Base-by-base conservation (phyloP, 2,113 vertebrate species). In the Cairina moschata region DNA sequence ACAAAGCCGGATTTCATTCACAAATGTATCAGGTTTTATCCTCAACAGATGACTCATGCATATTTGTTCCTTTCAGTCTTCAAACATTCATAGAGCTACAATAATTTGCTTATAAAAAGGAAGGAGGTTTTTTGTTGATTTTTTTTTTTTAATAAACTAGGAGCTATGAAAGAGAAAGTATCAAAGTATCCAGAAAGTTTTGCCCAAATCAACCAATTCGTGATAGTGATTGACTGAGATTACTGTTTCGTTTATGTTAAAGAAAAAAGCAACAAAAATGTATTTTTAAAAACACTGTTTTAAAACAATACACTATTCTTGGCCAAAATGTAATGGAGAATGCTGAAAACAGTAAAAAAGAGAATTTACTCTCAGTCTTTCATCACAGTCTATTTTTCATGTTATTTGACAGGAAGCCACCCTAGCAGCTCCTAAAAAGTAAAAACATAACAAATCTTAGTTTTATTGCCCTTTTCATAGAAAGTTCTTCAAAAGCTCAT, bases 1-100 rank as follows among this genome's bases (percentile, higher is more conserved):
- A 36, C 63, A 80, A 88, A 87, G 75, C 54, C 12, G 14, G 28
- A 90, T 90, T 93, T 76, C 79, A 93, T 95, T 96, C 85, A 96
- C 72, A 94, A 90, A 77, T 18, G 9, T 50, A 93, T 42, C 77
- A 66, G 71, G 62, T 93, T 95, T 93, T 93, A 80, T 71, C 90
- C 82, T 90, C 42, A 46, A 76, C 46, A 90, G 3, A 85, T 76
- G 38, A 97, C 44, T 95, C 83, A 89, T 52, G 69, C 31, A 23
- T 29, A 55, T 68, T 85, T 8, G 0, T 29, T 68, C 74, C 58
- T 66, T 75, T 81, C 76, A 72, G 50, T 34, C 84, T 85, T 87
- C 87, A 87, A 86, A 89, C 11, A 69, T 44, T 84, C 62, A 65
- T 12, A 76, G 54, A 85, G 85, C 46, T 79, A 76, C 32, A 76